Conservation (phyloP, 2,113 vertebrate genomes). For the Willisornis vidua region DNA sequence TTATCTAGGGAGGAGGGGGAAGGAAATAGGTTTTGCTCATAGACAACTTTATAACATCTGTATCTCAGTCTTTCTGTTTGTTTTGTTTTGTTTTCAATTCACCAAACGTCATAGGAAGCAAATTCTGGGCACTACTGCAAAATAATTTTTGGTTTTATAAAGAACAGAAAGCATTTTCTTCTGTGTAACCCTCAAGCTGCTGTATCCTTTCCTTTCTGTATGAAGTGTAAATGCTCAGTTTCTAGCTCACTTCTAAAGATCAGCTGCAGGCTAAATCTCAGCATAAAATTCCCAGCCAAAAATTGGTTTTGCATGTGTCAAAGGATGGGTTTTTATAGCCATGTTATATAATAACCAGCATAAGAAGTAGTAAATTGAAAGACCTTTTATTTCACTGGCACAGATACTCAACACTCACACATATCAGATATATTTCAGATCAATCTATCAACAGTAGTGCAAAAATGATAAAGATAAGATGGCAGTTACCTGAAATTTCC, state of each 20-base stretch:
- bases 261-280: constrained; percentile 3
- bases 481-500: neutral
- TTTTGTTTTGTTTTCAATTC: constrained; percentile 51
- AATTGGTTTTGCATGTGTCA: neutral
- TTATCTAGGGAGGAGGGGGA: constrained; percentile 36
- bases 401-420: neutral
- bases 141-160: constrained; percentile 15
- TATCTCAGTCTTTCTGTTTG: constrained; percentile 18
- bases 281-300: neutral
- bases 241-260: neutral
- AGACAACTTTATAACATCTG: constrained; percentile 57
- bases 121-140: neutral
- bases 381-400: neutral
- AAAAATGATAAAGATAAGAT: neutral
- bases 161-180: neutral
- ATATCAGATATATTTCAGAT: neutral
- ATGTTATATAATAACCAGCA: neutral
- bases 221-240: neutral
- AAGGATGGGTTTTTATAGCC: neutral
- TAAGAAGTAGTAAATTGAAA: neutral
- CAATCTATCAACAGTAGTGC: neutral
- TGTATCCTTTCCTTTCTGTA: neutral
- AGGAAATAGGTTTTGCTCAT: constrained; percentile 60
- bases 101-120: constrained; percentile 15
- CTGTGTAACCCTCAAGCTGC: neutral